Conservation (phyloP, 2,888 invertebrate genomes). For the Dynastes hyllus region DNA sequence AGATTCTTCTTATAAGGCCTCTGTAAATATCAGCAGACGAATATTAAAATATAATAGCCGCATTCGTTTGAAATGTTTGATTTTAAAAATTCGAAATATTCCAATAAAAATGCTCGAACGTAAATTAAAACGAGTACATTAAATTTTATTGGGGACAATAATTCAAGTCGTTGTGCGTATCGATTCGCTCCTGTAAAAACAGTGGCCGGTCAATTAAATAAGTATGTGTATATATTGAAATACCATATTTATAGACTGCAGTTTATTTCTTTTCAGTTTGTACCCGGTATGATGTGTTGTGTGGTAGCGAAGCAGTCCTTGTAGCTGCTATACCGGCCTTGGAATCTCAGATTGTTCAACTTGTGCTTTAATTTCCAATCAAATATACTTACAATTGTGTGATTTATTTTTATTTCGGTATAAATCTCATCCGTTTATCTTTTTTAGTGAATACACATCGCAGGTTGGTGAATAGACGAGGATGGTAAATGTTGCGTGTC, state of each 20-base stretch:
- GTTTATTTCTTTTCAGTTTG: conserved; percentile 48
- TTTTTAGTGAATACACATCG: conserved; percentile 45
- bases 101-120: conserved; percentile 50
- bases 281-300: conserved; percentile 15
- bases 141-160: conserved; percentile 51
- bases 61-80: conserved; percentile 43
- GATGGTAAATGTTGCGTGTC: conserved; percentile 51
- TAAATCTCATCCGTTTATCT: conserved; percentile 47
- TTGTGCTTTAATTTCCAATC: conserved; percentile 48
- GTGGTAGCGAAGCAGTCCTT: conserved; percentile 7
- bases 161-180: conserved; percentile 47
- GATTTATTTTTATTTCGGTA: conserved; percentile 50
- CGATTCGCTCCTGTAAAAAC: conserved; percentile 48
- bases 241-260: conserved; percentile 54
- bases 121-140: conserved; percentile 51
- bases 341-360: conserved; percentile 52
- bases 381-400: conserved; percentile 49
- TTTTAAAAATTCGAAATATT: conserved; percentile 49
- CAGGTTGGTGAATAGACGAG: conserved; percentile 46
- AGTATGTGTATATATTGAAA: conserved; percentile 52
- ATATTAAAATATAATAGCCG: conserved; percentile 46
- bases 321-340: conserved; percentile 41
- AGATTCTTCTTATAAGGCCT: conserved; percentile 37
- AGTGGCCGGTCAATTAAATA: conserved; percentile 54
- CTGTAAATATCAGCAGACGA: conserved; percentile 17